Evolutionary conservation across 53 echinoderm and acorn worm genomes (phyloP), one percentile per base, ranked within the genome.

Genomic region (Hippasteria phrygiana): DNA sequence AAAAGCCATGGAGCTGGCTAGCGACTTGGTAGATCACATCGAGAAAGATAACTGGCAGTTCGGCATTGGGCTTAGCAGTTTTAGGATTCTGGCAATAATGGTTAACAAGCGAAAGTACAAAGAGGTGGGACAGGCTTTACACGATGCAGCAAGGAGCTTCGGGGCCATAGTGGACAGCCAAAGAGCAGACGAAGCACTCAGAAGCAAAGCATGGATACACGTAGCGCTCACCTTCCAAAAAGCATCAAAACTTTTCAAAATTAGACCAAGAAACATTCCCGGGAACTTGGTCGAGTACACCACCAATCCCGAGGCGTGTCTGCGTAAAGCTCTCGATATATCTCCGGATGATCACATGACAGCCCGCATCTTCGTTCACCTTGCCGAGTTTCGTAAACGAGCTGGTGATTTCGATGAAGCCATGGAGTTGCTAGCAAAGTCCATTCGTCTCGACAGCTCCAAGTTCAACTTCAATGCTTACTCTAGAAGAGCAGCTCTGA

Each of bases 1-100:
- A 14, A 47, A 5, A 48, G 83, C 83, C 14, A 47, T 83, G 48
- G 5, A 69, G 18, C 31, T 45, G 33, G 83, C 29, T 11, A 33
- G 47, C 5, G n/a, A 37, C 10, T 36, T 62, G 17, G 69, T 83
- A 8, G 47, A 67, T 69, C 31, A 32, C 22, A 67, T 1, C 22
- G 81, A 80, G 69, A 83, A 53, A 69, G 69, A 65, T 2, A 69
- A 83, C n/a, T 83, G 83, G 83, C 43, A 67, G 47, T 69, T 46
- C 47, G 43, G 28, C 48, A 32, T 65, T 12, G 66, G 67, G 17
- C 56, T 83, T 18, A 31, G 43, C 2, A 67, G 36, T 10, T 67
- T 33, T 67, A 67, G 34, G 36, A 67, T 67, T 14, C 3, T 67
- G 0, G 6, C 1, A 4, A 0, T 0, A 8, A 11, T 11, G 17